phyloP scores from a whole-genome alignment of 2,888 invertebrate genomes.

The Hartigia nigra region DNA sequence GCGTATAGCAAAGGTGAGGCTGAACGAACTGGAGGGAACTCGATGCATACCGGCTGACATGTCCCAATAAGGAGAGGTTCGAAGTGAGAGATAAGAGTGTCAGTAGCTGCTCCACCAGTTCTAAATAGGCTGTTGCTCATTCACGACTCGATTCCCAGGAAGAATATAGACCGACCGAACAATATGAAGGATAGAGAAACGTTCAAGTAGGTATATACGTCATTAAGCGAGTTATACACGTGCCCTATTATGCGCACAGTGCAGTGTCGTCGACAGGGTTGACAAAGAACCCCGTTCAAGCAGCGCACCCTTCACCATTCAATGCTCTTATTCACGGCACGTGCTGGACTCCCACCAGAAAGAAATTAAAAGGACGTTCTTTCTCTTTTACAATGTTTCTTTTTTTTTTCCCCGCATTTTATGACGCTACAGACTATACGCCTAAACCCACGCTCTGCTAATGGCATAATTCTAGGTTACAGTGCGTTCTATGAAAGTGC shows the following conservation, averaged over 20 bases:
- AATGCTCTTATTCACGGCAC: not conserved
- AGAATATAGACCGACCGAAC: not conserved
- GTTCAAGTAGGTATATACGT: constrained; percentile 20
- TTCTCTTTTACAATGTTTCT: not conserved
- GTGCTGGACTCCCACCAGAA: not conserved
- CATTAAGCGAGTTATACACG: constrained; percentile 45
- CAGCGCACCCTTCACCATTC: not conserved
- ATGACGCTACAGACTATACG: not conserved
- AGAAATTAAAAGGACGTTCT: not conserved
- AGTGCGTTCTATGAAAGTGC: not conserved
- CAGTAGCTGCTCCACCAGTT: constrained; percentile 5
- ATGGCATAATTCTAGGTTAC: not conserved
- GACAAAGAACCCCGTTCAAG: not conserved
- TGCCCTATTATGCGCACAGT: constrained; percentile 39
- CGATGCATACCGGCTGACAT: constrained; percentile 25
- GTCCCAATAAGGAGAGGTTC: constrained; percentile 41
- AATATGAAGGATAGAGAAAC: not conserved
- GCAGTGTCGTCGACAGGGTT: not conserved
- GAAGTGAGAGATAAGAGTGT: constrained; percentile 15
- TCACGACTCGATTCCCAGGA: constrained; percentile 3
- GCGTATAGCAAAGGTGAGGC: not conserved
- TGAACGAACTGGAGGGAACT: not conserved
- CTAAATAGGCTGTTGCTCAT: constrained; percentile 1
- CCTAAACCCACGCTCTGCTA: not conserved
- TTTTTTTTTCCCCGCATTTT: not conserved